Evolutionary conservation across 1,140 invertebrate genomes (phyloP), one percentile per base, ranked within the genome.

Genomic region (Cherax quadricarinatus): DNA sequence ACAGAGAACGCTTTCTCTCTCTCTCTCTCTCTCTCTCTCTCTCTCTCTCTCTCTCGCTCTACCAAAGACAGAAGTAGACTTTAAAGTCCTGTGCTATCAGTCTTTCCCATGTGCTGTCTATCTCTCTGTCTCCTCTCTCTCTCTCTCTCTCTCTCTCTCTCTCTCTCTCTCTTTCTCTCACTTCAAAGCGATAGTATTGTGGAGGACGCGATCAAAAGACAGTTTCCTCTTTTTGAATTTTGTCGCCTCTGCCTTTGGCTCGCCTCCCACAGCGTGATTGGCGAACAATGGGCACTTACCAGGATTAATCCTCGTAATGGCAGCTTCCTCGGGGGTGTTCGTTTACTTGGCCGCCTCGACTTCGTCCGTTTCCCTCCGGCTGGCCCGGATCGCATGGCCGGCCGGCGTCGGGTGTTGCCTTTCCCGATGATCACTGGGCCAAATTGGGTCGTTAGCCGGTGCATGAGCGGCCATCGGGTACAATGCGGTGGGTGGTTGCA

Each of bases 231-330:
- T 86, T 91, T 91, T 91, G 89, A 91, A 91, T 91, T 86, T 86
- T 91, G 85, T 84, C 89, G 89, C 89, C 89, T 91, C 87, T 91
- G 86, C 89, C 89, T 91, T 86, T 86, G 84, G 84, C 75, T 73
- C 83, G 89, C 89, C 89, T 91, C 89, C 89, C 89, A 87, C 89
- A 91, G 89, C 89, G 89, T 91, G 89, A 91, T 91, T 91, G 89
- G 89, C 85, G 89, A 91, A 91, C 89, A 91, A 91, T 91, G 89
- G 89, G 89, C 89, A 91, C 89, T 91, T 91, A 91, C 75, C 78
- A 84, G 89, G 89, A 91, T 91, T 91, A 91, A 91, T 91, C 89
- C 62, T 80, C 86, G 89, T 91, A 91, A 91, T 91, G 89, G 89
- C 89, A 91, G 89, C 89, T 57, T 57, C 85, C 84, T 75, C 51